Conservation (phyloP, 2,113 vertebrate species). For the Anseranas semipalmata region DNA sequence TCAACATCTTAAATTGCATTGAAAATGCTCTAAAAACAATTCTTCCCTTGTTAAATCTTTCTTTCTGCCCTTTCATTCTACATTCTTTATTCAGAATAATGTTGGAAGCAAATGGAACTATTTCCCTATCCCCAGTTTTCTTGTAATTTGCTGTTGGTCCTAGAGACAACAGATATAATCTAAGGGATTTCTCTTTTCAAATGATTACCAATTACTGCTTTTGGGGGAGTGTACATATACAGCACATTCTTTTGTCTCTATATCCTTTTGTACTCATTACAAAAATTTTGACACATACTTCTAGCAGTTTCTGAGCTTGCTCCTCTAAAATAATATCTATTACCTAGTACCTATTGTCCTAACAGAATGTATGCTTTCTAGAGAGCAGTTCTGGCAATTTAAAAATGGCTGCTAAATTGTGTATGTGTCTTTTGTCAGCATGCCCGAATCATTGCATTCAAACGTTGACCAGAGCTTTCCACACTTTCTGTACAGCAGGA, state of each 20-base stretch:
- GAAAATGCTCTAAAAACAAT: neutral
- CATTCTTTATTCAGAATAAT: neutral
- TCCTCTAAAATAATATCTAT: neutral
- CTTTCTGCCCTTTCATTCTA: neutral
- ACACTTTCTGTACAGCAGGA: neutral
- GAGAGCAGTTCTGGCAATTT: neutral
- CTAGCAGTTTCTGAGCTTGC: neutral
- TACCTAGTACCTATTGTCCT: neutral
- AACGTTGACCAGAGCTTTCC: neutral
- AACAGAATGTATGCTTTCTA: neutral
- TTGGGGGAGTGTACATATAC: accelerated
- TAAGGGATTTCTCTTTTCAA: neutral
- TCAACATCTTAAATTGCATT: neutral
- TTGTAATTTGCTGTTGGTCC: neutral
- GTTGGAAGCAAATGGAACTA: neutral
- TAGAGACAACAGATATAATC: neutral
- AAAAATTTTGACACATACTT: neutral
- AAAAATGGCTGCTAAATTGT: neutral
- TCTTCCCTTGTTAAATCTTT: neutral
- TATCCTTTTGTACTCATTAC: neutral
- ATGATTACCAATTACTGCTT: neutral
- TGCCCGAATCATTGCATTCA: neutral
- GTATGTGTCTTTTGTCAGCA: neutral
- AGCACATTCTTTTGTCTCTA: neutral
- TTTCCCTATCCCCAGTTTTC: neutral